Base-by-base conservation (phyloP, 2,888 invertebrate genomes). In the Dryobotodes eremita region DNA sequence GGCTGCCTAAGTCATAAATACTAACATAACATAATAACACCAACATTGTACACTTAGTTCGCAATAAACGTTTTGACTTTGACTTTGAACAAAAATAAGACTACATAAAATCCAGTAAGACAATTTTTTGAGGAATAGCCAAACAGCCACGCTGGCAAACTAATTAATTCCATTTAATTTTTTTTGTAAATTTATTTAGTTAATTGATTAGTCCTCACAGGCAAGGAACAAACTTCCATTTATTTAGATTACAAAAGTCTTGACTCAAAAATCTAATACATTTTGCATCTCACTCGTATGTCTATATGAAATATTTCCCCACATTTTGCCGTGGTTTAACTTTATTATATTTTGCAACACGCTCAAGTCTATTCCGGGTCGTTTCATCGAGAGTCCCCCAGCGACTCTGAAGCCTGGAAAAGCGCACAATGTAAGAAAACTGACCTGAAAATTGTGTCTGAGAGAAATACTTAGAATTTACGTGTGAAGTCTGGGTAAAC, bases 281-380 rank as follows among this genome's bases (percentile, higher is more conserved):
- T 74, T 74, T 74, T n/a, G 26, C 4, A 23, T n/a, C 20, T 62
- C 17, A n/a, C 57, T 75, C 5, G 53, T 53, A 2, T 11, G 5
- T 74, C 57, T 20, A 11, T 46, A 53, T 50, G 26, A 77, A 69
- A 83, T 64, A 7, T 69, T 57, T n/a, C 1, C 46, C 3, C 23
- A 62, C 46, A 72, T 55, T 79, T 62, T 74, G 23, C 61, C 36
- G 48, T 53, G 81, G 82, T 65, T 15, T 48, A 71, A 73, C 66
- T 85, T 80, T 77, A 66, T 85, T 76, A 81, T 85, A 73, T 85
- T 81, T 82, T 46, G 26, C 57, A 50, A 48, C 59, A 36, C 72
- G 31, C 42, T 75, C 50, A 23, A 75, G 74, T 73, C 36, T 71
- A 70, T 82, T 62, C 36, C 31, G n/a, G 23, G 50, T 46, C 64